phyloP scores from a whole-genome alignment of 2,888 invertebrate genomes.

The Monoplex corrugatus region DNA sequence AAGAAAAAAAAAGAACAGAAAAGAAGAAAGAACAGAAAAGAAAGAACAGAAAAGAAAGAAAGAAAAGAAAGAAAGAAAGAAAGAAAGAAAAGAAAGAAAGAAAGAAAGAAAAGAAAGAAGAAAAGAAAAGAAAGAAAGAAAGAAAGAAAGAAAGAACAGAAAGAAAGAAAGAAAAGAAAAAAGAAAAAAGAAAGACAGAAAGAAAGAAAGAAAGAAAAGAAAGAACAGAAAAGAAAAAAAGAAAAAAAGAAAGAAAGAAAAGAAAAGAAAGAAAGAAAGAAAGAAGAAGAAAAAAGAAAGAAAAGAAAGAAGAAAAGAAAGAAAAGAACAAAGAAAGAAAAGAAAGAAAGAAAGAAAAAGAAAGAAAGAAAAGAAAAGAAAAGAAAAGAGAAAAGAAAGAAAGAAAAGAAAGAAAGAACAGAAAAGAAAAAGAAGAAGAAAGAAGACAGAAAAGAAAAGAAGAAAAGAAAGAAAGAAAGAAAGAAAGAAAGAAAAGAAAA shows the following conservation, averaged over 20 bases:
- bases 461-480: neutral
- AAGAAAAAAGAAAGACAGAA: too few relatives aligned
- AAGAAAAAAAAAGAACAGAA: neutral
- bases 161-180: neutral
- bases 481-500: neutral
- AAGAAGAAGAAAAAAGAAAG: neutral
- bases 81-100: neutral
- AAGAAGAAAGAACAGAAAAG: neutral
- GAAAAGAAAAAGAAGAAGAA: neutral
- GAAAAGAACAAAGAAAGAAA: neutral
- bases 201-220: too few relatives aligned
- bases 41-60: neutral
- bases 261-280: neutral
- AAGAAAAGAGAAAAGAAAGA: neutral
- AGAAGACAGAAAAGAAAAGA: neutral
- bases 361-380: neutral
- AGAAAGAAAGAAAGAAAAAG: neutral
- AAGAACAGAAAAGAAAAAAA: too few relatives aligned
- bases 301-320: neutral
- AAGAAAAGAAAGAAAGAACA: neutral
- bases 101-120: too few relatives aligned
- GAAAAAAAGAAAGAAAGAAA: too few relatives aligned
- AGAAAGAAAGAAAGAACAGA: neutral
- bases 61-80: neutral
- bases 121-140: neutral